These are phyloP conservation scores for Linhomoeus sp. DNA, from an alignment of 2,888 invertebrate species.

Conservation along the genomic window DNA sequence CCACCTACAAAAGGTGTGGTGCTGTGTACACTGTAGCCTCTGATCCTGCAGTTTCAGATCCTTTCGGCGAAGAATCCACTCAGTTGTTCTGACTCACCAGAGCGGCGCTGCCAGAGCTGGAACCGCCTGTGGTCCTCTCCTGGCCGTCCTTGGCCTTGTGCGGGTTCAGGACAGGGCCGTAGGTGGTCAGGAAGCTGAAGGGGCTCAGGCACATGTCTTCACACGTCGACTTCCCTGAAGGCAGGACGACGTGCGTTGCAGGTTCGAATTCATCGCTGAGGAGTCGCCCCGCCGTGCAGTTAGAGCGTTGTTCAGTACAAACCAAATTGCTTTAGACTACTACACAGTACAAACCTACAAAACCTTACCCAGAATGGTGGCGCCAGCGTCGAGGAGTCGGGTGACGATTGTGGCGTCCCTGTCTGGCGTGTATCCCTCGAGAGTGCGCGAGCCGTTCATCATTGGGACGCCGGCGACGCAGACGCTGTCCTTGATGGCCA, in stretches of 20 bases:
- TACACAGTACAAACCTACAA: too few relatives aligned
- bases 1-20: too few relatives aligned
- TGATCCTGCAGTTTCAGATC: too few relatives aligned
- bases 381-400: conserved; percentile 21
- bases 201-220: conserved; percentile 23
- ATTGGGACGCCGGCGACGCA: conserved; percentile 27
- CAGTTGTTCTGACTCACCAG: too few relatives aligned
- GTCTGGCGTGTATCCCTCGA: conserved; percentile 23
- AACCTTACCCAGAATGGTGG: conserved; percentile 25
- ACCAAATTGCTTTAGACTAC: too few relatives aligned
- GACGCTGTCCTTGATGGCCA: conserved; percentile 25
- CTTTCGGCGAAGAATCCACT: too few relatives aligned
- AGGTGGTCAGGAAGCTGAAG: conserved; percentile 16
- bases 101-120: conserved; percentile 22
- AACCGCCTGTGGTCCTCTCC: conserved; percentile 16
- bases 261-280: too few relatives aligned
- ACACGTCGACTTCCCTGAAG: too few relatives aligned
- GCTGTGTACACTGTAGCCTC: too few relatives aligned
- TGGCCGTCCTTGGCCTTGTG: conserved; percentile 5
- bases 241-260: too few relatives aligned
- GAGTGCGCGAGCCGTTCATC: conserved; percentile 17
- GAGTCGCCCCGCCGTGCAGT: too few relatives aligned
- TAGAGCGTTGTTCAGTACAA: too few relatives aligned
- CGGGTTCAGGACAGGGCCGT: conserved; percentile 22
- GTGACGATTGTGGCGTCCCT: conserved; percentile 25